Evolutionary conservation across 2,888 invertebrate species (phyloP), one percentile per base, ranked within the genome.

Genomic region (Stegophylla sp.): DNA sequence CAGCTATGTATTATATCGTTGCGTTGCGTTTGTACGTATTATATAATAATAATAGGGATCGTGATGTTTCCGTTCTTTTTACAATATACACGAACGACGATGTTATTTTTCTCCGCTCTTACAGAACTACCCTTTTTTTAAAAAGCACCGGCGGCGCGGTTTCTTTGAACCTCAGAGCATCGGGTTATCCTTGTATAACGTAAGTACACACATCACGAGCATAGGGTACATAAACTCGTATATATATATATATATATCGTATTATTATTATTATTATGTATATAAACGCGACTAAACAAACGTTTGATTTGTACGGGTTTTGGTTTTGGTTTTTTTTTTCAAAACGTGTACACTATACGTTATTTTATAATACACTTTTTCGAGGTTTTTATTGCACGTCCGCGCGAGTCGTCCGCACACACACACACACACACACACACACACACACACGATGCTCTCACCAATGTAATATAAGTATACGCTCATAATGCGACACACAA

Each of bases 71-170:
- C 59, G 20, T 73, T 76, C 66, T 56, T 75, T 75, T 66, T 43
- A 41, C 48, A 15, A n/a, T n/a, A n/a, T n/a, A n/a, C n/a, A n/a
- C n/a, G n/a, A n/a, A n/a, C n/a, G 13, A 48, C 23, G 28, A 28
- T 59, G 67, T 67, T 66, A 43, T 56, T 59, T 59, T 59, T 28
- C 45, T 69, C 12, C 20, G 13, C 26, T 17, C 53, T 56, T 59
- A 59, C 56, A 77, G n/a, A 67, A 69, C 43, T 59, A 59, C 56
- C 69, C 77, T 48, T 77, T 77, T 75, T 66, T 74, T 73, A 56
- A 63, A n/a, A 74, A 51, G 48, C 74, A 20, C n/a, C n/a, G n/a
- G n/a, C 63, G n/a, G n/a, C n/a, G n/a, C 74, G 74, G 74, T 74
- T 63, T 17, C 74, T 74, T 74, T 74, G 74, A 74, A 63, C 74